Evolutionary conservation across 2,888 invertebrate genomes (phyloP).

Genomic region (Chalcosyrphus nemorum): DNA sequence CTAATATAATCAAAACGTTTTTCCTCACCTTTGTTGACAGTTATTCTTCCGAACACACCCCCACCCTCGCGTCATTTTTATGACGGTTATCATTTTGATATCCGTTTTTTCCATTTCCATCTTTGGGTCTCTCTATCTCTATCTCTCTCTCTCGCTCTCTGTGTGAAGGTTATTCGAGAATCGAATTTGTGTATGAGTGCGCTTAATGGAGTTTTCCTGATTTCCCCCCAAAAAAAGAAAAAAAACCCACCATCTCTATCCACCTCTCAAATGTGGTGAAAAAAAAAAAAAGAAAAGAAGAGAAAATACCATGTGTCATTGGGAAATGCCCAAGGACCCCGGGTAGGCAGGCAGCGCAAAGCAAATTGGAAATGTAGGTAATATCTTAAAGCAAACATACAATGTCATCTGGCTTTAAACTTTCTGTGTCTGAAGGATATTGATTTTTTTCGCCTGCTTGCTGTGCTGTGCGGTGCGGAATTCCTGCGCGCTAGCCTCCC

Average conservation of each 20-base stretch:
- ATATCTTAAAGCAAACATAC: constrained; percentile 37
- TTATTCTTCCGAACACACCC: constrained; percentile 17
- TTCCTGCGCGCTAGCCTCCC: constrained; percentile 23
- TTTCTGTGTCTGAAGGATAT: constrained; percentile 43
- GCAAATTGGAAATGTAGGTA: constrained; percentile 48
- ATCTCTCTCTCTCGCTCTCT: too few species aligned
- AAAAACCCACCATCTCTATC: too few species aligned
- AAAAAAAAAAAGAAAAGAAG: neutral
- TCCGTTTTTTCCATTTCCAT: neutral
- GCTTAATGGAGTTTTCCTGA: constrained; percentile 40
- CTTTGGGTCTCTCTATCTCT: neutral
- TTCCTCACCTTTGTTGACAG: constrained; percentile 40
- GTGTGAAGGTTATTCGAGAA: constrained; percentile 25
- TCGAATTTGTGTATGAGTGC: constrained; percentile 32
- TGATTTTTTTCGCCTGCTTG: constrained; percentile 50
- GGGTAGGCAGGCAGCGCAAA: neutral
- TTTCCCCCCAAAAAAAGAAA: too few species aligned
- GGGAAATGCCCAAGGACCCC: constrained; percentile 11
- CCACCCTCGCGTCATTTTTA: neutral
- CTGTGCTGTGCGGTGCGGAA: too few species aligned
- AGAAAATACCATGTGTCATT: constrained; percentile 12
- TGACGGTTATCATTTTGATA: constrained; percentile 33
- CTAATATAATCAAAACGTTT: constrained; percentile 34
- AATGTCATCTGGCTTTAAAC: constrained; percentile 23
- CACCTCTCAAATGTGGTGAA: too few species aligned